Evolutionary conservation across 2,888 invertebrate genomes (phyloP).

Genomic region (Phortica magna): DNA sequence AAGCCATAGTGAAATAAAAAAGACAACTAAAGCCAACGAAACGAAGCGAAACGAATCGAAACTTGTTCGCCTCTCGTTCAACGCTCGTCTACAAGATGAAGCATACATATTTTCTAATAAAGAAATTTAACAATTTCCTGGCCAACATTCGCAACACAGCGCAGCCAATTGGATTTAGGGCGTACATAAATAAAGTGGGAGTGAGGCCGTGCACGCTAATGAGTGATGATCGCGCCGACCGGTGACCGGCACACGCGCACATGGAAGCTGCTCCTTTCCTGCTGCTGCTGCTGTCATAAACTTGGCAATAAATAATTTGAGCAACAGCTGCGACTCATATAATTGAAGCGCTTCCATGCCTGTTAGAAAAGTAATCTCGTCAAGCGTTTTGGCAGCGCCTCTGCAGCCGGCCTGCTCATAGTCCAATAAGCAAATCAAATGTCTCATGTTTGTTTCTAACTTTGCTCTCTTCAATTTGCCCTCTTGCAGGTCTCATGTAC

Average conservation of each 20-base stretch:
- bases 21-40: neutral
- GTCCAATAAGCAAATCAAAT: slow-evolving; percentile 1
- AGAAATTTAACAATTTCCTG: slow-evolving; percentile 49
- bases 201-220: slow-evolving; percentile 14
- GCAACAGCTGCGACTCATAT: slow-evolving; percentile 4
- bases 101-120: slow-evolving; percentile 38
- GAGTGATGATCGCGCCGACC: slow-evolving; percentile 8
- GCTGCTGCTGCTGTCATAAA: slow-evolving; percentile 5
- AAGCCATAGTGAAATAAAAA: slow-evolving; percentile 2
- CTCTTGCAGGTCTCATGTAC: slow-evolving; percentile 88
- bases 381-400: neutral
- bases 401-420: neutral
- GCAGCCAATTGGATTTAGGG: slow-evolving; percentile 31
- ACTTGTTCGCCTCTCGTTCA: neutral
- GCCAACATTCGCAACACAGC: neutral
- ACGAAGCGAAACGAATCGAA: slow-evolving; percentile 38
- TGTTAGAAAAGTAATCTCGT: neutral
- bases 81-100: slow-evolving; percentile 31
- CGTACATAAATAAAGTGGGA: slow-evolving; percentile 47
- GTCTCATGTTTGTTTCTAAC: neutral
- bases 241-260: neutral
- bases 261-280: neutral
- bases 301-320: slow-evolving; percentile 25
- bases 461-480: slow-evolving; percentile 33
- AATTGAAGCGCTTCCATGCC: neutral